Conservation (phyloP, 1,140 invertebrate genomes). For the Melanaphis sacchari region DNA sequence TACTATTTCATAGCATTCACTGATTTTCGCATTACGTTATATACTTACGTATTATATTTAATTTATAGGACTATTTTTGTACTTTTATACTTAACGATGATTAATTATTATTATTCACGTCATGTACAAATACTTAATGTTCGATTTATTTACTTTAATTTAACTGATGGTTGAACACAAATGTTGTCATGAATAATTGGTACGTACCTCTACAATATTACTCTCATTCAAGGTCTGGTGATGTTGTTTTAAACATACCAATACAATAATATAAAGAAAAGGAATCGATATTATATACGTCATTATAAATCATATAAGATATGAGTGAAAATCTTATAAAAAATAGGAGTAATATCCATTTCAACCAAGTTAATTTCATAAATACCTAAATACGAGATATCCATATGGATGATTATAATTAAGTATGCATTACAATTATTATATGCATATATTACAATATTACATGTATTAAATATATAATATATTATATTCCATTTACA, state of each 20-base stretch:
- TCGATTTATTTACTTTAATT: slow-evolving; percentile 5
- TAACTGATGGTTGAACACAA: not conserved
- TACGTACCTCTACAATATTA: not conserved
- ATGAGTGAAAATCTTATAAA: too few relatives aligned
- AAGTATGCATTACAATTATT: too few relatives aligned
- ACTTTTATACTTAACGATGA: not conserved
- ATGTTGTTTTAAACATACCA: not conserved
- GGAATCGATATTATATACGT: too few relatives aligned
- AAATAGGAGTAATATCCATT: too few relatives aligned
- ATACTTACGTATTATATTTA: not conserved
- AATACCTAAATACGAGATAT: too few relatives aligned
- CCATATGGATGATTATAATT: too few relatives aligned
- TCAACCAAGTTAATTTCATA: too few relatives aligned
- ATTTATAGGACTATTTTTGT: not conserved
- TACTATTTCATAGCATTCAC: too few relatives aligned
- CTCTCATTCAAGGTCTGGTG: not conserved
- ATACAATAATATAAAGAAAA: not conserved
- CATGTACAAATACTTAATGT: not conserved
- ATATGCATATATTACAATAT: too few relatives aligned
- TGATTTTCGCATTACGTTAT: not conserved
- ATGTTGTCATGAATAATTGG: not conserved
- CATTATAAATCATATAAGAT: too few relatives aligned
- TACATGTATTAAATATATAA: too few relatives aligned
- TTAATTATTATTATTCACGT: not conserved
- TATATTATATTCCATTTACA: too few relatives aligned